These are phyloP conservation scores for Gambusia holbrooki DNA, from an alignment of 2,113 vertebrate genomes.

Conservation along the genomic window DNA sequence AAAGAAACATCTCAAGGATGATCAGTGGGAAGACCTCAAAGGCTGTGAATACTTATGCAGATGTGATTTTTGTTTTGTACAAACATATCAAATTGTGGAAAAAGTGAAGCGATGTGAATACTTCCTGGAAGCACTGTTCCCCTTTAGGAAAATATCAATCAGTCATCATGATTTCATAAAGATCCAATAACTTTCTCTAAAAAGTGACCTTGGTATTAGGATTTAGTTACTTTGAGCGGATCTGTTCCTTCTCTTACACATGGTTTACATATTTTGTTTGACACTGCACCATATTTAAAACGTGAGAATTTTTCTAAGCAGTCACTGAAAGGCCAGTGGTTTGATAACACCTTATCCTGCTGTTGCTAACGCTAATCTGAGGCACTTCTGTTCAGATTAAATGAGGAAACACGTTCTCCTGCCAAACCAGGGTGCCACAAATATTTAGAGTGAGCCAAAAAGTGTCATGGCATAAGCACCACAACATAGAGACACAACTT, in stretches of 20 bases:
- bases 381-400: too few relatives aligned
- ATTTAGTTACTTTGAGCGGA: too few relatives aligned
- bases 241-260: too few relatives aligned
- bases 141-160: neutral
- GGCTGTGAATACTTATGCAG: neutral
- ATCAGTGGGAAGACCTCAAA: too few relatives aligned
- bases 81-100: too few relatives aligned
- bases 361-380: neutral
- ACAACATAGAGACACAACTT: neutral
- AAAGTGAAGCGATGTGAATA: too few relatives aligned
- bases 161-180: neutral
- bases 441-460: neutral
- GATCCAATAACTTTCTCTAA: neutral
- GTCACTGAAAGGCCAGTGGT: neutral
- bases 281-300: neutral
- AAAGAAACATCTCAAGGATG: too few relatives aligned
- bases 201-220: too few relatives aligned
- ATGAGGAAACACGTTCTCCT: too few relatives aligned
- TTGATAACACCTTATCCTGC: neutral
- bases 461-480: neutral
- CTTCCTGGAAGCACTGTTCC: neutral
- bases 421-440: too few relatives aligned
- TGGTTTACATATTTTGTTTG: neutral
- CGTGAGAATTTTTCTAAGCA: neutral
- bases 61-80: neutral